Evolutionary conservation across 2,797 vertebrate species (phyloP).

Genomic region (Geotrypetes seraphini): DNA sequence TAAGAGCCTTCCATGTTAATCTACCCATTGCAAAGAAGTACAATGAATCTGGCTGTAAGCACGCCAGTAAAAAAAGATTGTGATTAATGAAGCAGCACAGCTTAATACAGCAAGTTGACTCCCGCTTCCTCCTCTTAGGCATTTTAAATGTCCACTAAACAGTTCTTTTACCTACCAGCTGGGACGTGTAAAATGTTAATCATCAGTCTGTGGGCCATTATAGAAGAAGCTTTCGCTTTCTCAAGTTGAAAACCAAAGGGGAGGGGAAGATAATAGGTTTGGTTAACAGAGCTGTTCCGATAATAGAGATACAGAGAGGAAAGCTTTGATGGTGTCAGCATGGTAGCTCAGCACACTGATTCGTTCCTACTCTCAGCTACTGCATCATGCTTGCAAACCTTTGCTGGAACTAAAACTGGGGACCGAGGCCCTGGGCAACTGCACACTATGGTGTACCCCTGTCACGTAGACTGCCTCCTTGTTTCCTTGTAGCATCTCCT

Average conservation of each 20-base stretch:
- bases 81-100: slow-evolving; percentile 62
- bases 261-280: slow-evolving; percentile 59
- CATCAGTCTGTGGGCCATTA: slow-evolving; percentile 64
- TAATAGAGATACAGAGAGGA: slow-evolving; percentile 47
- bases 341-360: slow-evolving; percentile 38
- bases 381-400: slow-evolving; percentile 36
- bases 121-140: slow-evolving; percentile 44
- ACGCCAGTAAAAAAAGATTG: slow-evolving; percentile 53
- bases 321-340: slow-evolving; percentile 43
- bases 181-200: slow-evolving; percentile 68
- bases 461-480: no score
- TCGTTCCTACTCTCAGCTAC: slow-evolving; percentile 27
- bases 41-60: slow-evolving; percentile 56
- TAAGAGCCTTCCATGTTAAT: slow-evolving; percentile 57
- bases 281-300: slow-evolving; percentile 57
- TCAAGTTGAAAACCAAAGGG: slow-evolving; percentile 56
- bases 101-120: slow-evolving; percentile 59
- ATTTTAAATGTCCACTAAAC: slow-evolving; percentile 60
- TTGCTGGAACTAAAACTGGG: slow-evolving; percentile 13
- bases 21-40: slow-evolving; percentile 44
- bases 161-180: slow-evolving; percentile 59
- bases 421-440: no score
- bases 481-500: no score
- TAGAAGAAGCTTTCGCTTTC: slow-evolving; percentile 59
- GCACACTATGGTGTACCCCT: no score